These are phyloP conservation scores for Macrosteles quadrilineatus DNA, from an alignment of 1,140 invertebrate species.

Conservation along the genomic window DNA sequence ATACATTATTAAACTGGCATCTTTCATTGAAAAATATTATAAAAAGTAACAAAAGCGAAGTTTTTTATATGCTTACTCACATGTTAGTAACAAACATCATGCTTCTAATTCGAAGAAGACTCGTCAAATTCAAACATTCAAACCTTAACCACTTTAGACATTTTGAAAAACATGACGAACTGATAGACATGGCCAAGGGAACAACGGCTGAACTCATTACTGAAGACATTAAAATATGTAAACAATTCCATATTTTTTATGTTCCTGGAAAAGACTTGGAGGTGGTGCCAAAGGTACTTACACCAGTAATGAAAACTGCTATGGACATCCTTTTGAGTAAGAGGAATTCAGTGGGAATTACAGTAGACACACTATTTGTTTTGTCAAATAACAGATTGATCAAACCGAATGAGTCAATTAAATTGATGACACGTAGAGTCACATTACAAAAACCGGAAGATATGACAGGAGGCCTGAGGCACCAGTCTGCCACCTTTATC, in stretches of 20 bases:
- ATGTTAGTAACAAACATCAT: background rate
- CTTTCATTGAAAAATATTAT: background rate
- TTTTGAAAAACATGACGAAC: background rate
- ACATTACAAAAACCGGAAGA: background rate
- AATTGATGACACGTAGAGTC: background rate
- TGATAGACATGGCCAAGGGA: background rate
- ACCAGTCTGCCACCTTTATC: conserved; percentile 18
- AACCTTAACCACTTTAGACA: background rate
- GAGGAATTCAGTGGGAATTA: conserved; percentile 4
- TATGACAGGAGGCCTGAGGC: background rate
- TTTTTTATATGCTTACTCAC: background rate
- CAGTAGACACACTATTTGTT: conserved; percentile 4
- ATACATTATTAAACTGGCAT: background rate
- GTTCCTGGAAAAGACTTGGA: conserved; percentile 6
- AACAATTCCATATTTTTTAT: background rate
- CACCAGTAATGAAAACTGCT: conserved; percentile 7
- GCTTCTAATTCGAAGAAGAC: background rate
- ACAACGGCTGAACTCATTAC: background rate
- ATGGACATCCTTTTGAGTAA: background rate
- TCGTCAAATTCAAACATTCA: background rate
- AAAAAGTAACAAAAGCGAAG: background rate
- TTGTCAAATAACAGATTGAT: background rate
- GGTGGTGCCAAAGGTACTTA: background rate
- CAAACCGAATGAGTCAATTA: background rate
- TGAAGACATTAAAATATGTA: background rate